A percentile compares a stretch with the other conserved stretches of the same genome.
These are phyloP conservation scores for Drosophila obscura DNA, from an alignment of 1,140 invertebrate genomes.

Conservation along the genomic window DNA sequence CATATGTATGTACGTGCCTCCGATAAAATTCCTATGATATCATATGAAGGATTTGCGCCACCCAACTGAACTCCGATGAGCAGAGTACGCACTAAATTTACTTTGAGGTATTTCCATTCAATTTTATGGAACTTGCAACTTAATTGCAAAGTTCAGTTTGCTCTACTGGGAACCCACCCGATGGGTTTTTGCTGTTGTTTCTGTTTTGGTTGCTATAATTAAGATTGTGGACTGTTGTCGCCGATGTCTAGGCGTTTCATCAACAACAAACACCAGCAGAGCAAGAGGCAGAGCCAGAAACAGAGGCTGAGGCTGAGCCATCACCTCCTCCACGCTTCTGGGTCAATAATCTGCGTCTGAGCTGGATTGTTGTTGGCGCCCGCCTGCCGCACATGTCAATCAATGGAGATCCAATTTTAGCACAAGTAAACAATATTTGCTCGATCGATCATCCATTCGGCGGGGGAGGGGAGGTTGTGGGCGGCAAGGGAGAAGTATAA, in stretches of 20 bases:
- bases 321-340: constrained; percentile 66
- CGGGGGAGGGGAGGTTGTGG: background rate
- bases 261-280: constrained; percentile 46
- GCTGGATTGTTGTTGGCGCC: constrained; percentile 58
- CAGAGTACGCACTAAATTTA: too few species aligned
- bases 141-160: constrained; percentile 40
- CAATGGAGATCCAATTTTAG: constrained; percentile 81
- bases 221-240: constrained; percentile 57
- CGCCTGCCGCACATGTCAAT: constrained; percentile 69
- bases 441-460: constrained; percentile 26
- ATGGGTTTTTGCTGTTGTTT: constrained; percentile 29
- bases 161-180: constrained; percentile 30
- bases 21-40: too few species aligned
- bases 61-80: too few species aligned
- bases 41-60: too few species aligned
- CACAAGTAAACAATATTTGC: constrained; percentile 80
- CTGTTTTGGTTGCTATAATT: constrained; percentile 15
- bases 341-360: constrained; percentile 79
- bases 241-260: constrained; percentile 66
- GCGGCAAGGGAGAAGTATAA: too few species aligned
- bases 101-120: too few species aligned
- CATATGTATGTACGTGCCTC: too few species aligned
- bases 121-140: constrained; percentile 11
- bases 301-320: constrained; percentile 6
- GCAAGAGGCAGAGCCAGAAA: background rate